Conservation (phyloP, 2,888 invertebrate genomes). For the Eledone cirrhosa region DNA sequence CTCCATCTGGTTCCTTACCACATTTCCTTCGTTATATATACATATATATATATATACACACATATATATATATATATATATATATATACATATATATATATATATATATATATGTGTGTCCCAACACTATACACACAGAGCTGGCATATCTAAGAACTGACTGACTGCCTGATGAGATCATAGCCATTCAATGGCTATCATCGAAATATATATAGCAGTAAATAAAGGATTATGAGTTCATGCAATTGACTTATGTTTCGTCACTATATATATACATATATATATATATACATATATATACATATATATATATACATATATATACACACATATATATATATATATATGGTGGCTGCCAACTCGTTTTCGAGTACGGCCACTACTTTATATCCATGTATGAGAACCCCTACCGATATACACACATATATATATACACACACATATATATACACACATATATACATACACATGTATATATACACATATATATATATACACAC, state of each 20-base stretch:
- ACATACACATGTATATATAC: background rate
- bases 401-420: background rate
- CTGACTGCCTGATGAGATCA: too few species aligned
- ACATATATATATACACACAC: background rate
- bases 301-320: background rate
- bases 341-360: too few species aligned
- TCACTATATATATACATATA: too few species aligned
- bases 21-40: too few species aligned
- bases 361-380: too few species aligned
- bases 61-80: background rate
- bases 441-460: background rate
- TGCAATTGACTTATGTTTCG: too few species aligned
- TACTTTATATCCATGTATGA: too few species aligned
- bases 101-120: background rate
- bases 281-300: constrained; percentile 2
- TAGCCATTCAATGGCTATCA: too few species aligned
- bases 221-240: too few species aligned
- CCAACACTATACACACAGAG: background rate
- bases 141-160: too few species aligned
- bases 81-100: background rate
- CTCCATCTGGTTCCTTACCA: too few species aligned
- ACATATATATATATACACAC: constrained; percentile 2
- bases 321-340: background rate
- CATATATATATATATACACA: background rate
- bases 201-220: too few species aligned